Base-by-base conservation (phyloP, 2,797 vertebrate species). In the Epinephelus malabaricus region DNA sequence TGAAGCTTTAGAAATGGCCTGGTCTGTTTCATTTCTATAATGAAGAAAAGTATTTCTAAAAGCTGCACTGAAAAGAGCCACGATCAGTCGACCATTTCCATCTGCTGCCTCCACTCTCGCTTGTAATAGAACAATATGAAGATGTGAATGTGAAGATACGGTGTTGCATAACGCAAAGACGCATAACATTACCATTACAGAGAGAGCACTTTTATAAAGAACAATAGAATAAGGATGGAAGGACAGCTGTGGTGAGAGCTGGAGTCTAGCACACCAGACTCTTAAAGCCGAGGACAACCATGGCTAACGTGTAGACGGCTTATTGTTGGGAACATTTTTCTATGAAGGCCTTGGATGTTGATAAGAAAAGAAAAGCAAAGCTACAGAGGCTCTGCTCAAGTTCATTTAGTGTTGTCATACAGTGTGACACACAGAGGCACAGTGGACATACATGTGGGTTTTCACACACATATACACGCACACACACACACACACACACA, bases 311-410 rank as follows among this genome's bases (percentile, higher is more conserved):
- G 78, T 76, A 67, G 72, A 49, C 54, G 74, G 70, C 54, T 70
- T 61, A 72, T 89, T 85, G 86, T 85, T 65, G 54, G 23, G 21
- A 69, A 50, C 50, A 49, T 80, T 73, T 85, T 89, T 83, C 69
- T 63, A 46, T 40, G 34, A 87, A 54, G 82, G 59, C 72, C 78
- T 78, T 81, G 86, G 79, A 84, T 76, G 78, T 86, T 88, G 71
- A 83, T 71, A 59, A 87, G 83, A 77, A 84, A 83, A 82, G 25
- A 65, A 43, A 69, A 50, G 30, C 55, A 30, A 19, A 6, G 38
- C 47, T 60, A 51, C 61, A 66, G 69, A 79, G 63, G 56, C 60
- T 77, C 23, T 46, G 25, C 70, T 78, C 34, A 3, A 54, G 61
- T 82, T 74, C 15, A 53, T 76, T 76, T 43, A 78, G 40, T 79